phyloP scores from a whole-genome alignment of 2,113 vertebrate genomes.

The Oxyruncus cristatus region DNA sequence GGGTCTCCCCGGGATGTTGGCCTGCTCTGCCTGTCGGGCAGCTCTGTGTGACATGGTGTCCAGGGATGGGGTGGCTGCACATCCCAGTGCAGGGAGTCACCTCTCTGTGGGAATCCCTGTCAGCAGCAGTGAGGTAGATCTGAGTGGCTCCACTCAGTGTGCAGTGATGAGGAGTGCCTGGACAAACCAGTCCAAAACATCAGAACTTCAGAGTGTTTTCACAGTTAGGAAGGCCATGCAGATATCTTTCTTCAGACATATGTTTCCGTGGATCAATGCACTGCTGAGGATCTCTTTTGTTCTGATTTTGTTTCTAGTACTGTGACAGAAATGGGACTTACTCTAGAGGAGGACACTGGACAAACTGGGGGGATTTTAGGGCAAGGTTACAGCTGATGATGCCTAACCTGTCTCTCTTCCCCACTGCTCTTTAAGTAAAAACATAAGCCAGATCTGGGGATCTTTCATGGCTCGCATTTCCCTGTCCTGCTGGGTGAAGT shows the following conservation, averaged over 20 bases:
- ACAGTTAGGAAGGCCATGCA: neutral
- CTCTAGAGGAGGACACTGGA: neutral
- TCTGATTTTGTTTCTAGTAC: neutral
- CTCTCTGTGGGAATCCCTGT: neutral
- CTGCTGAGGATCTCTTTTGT: neutral
- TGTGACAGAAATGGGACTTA: neutral
- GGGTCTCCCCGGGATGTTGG: neutral
- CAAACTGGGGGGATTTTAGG: neutral
- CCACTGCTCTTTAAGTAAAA: rapidly evolving
- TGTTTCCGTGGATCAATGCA: rapidly evolving
- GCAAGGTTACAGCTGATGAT: neutral
- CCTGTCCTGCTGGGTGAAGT: neutral
- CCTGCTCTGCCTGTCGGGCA: neutral
- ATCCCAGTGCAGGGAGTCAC: neutral
- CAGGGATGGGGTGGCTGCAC: neutral
- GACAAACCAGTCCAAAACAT: neutral
- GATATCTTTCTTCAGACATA: neutral
- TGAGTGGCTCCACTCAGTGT: neutral
- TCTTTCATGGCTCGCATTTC: neutral
- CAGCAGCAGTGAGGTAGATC: neutral
- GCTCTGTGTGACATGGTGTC: neutral
- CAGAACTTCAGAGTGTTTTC: neutral
- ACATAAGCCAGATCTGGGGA: neutral
- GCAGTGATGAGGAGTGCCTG: neutral
- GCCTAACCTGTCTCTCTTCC: neutral